Conservation (phyloP, 2,113 vertebrate genomes). For the Grus americana region DNA sequence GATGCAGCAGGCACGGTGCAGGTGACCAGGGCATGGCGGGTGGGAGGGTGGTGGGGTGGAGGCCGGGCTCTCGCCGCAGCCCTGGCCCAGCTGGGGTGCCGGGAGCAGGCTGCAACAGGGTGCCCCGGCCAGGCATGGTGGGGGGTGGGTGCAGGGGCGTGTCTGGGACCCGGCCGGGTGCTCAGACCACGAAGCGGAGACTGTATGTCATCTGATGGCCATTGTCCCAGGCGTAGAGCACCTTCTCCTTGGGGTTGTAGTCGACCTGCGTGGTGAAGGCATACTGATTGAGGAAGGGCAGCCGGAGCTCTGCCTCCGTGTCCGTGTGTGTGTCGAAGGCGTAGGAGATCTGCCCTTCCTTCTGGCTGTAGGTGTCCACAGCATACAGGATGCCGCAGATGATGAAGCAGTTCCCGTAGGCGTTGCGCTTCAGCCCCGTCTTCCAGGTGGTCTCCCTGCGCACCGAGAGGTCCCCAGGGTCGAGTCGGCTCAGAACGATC, state of each 20-base stretch:
- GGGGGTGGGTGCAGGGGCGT: not conserved
- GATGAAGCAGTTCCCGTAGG: slow-evolving; percentile 96
- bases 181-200: slow-evolving; percentile 87
- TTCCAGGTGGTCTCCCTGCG: slow-evolving; percentile 93
- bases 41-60: not conserved
- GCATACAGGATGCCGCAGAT: slow-evolving; percentile 95
- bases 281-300: slow-evolving; percentile 88
- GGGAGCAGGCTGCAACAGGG: not conserved
- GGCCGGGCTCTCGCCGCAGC: not conserved
- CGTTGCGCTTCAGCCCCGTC: slow-evolving; percentile 87
- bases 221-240: slow-evolving; percentile 97
- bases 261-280: slow-evolving; percentile 94
- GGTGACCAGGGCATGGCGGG: rapidly evolving
- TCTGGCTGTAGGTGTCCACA: slow-evolving; percentile 88
- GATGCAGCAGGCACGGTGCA: not conserved
- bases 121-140: rapidly evolving
- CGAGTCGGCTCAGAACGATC: slow-evolving; percentile 91
- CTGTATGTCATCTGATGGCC: slow-evolving; percentile 93
- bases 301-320: slow-evolving; percentile 85
- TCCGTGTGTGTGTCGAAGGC: slow-evolving; percentile 96
- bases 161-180: not conserved
- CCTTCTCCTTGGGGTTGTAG: slow-evolving; percentile 96
- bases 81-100: not conserved
- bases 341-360: slow-evolving; percentile 88
- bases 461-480: slow-evolving; percentile 87